Conservation (phyloP, 2,888 invertebrate genomes). For the Drosophila neotestacea region DNA sequence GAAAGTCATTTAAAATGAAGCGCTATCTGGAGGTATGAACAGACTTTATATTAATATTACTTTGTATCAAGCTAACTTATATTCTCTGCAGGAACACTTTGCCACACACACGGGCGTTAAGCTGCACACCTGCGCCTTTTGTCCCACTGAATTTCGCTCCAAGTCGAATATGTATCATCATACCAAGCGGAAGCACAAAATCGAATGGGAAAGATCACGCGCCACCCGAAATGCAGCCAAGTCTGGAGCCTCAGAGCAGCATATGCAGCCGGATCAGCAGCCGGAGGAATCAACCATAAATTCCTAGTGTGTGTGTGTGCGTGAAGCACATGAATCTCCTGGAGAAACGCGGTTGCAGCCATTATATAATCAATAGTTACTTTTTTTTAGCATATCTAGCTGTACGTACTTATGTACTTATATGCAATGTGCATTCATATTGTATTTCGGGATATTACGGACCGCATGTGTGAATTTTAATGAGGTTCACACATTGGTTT, state of each 20-base stretch:
- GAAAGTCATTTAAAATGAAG: constrained; percentile 78
- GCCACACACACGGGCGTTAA: constrained; percentile 82
- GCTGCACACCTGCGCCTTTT: constrained; percentile 81
- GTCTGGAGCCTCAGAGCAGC: constrained; percentile 31
- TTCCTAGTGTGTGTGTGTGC: constrained; percentile 28
- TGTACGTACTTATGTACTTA: constrained; percentile 35
- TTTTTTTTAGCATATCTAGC: constrained; percentile 44
- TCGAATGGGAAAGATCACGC: constrained; percentile 79
- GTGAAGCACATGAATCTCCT: neutral
- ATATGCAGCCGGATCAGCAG: constrained; percentile 20
- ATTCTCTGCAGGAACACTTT: constrained; percentile 73
- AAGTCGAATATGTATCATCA: constrained; percentile 83
- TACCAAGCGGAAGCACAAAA: constrained; percentile 79
- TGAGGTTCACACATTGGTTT: neutral
- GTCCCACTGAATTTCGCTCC: constrained; percentile 81
- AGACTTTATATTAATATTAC: neutral
- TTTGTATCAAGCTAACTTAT: neutral
- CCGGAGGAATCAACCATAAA: constrained; percentile 25
- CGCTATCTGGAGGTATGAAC: constrained; percentile 74
- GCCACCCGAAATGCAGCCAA: constrained; percentile 69
- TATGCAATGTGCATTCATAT: constrained; percentile 31
- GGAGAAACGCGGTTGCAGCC: constrained; percentile 13
- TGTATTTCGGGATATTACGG: constrained; percentile 18
- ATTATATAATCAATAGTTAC: constrained; percentile 56
- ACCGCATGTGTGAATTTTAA: neutral